Conservation (phyloP, 30 jellyfish, hydroid and myxozoan genomes). For the Clytia hemisphaerica region DNA sequence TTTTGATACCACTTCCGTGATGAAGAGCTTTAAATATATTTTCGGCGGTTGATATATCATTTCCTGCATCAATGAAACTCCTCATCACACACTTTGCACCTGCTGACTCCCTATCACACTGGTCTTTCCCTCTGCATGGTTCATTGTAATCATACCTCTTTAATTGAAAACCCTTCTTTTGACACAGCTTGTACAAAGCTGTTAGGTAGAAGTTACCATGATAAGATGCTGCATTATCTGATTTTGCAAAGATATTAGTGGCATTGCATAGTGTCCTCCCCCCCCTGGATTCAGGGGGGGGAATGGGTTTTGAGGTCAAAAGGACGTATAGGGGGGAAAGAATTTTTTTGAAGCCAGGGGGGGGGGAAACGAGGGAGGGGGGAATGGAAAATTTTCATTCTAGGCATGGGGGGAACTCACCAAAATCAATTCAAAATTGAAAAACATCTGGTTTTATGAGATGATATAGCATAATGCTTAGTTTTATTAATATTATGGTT, state of each 20-base stretch:
- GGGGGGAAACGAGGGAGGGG: too few species aligned
- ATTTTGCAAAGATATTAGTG: neutral
- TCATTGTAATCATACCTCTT: neutral
- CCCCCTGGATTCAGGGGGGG: too few species aligned
- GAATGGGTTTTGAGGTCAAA: too few species aligned
- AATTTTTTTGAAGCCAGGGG: too few species aligned
- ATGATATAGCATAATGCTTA: too few species aligned
- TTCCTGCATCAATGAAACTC: slow-evolving; percentile 12
- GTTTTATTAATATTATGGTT: too few species aligned
- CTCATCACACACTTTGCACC: slow-evolving; percentile 16
- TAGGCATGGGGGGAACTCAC: too few species aligned
- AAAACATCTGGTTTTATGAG: too few species aligned
- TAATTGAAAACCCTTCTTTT: neutral
- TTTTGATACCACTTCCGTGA: neutral
- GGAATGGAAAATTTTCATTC: too few species aligned
- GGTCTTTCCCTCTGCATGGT: neutral
- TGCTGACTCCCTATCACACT: slow-evolving; percentile 1
- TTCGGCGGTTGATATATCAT: neutral
- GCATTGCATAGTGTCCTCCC: too few species aligned
- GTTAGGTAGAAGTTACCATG: neutral
- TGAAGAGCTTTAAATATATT: neutral
- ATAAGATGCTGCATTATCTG: neutral
- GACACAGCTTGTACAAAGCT: neutral
- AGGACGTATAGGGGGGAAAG: too few species aligned
- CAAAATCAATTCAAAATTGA: too few species aligned